Evolutionary conservation across 1,140 invertebrate genomes (phyloP).

Genomic region (Vollenhovia emeryi): DNA sequence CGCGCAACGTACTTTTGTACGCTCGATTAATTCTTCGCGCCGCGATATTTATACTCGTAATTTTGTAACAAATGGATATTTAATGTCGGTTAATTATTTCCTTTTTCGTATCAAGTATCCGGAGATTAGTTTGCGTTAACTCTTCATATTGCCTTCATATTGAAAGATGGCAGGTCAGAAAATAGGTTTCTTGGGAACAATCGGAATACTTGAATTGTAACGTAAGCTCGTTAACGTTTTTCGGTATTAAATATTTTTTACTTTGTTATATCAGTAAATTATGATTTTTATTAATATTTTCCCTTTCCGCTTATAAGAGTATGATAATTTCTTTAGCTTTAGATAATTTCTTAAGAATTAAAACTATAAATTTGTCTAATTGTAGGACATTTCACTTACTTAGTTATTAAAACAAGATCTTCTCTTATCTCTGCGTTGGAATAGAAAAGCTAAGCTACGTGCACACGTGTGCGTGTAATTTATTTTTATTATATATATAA

Average conservation of each 20-base stretch:
- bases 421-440: no score
- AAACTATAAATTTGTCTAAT: not conserved
- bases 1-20: not conserved
- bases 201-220: not conserved
- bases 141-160: not conserved
- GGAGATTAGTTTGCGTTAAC: not conserved
- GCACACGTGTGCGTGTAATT: no score
- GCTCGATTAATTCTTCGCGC: not conserved
- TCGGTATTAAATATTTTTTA: not conserved
- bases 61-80: constrained; percentile 14
- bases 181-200: not conserved
- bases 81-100: not conserved
- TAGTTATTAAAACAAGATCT: no score
- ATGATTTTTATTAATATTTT: not conserved
- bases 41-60: not conserved
- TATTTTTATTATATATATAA: not conserved
- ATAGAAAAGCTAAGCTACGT: no score
- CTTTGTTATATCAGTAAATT: not conserved
- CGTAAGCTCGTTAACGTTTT: not conserved
- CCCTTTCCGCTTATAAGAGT: not conserved
- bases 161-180: not conserved
- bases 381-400: no score
- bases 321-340: not conserved
- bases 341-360: constrained; percentile 7
- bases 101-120: not conserved